Conservation (phyloP, 1,140 invertebrate genomes). For the Nomia melanderi region DNA sequence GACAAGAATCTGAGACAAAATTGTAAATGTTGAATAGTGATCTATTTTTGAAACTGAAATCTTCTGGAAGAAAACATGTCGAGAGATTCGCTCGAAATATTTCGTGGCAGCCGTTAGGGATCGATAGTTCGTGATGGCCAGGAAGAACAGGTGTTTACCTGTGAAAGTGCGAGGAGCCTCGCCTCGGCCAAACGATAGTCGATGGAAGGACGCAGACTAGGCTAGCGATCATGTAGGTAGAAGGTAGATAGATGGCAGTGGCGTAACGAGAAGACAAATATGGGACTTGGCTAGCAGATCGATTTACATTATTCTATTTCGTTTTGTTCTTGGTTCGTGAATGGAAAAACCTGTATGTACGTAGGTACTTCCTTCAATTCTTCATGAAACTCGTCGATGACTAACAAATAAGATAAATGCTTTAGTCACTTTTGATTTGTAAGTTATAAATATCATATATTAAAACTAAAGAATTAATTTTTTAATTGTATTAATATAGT, state of each 20-base stretch:
- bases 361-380: too few species aligned
- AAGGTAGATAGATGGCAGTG: conserved; percentile 8
- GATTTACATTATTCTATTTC: conserved; percentile 22
- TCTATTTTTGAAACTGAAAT: too few species aligned
- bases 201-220: background rate
- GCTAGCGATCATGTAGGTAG: conserved; percentile 1
- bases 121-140: conserved; percentile 26
- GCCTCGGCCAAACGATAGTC: conserved; percentile 22
- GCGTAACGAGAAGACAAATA: conserved; percentile 29
- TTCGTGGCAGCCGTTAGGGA: conserved; percentile 1
- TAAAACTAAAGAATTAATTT: too few species aligned
- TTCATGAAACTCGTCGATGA: too few species aligned
- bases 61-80: too few species aligned
- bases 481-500: too few species aligned
- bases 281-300: conserved; percentile 1
- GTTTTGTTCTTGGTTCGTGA: background rate
- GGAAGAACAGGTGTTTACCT: conserved; percentile 49
- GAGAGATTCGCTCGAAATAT: background rate
- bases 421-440: too few species aligned
- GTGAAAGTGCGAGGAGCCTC: conserved; percentile 45
- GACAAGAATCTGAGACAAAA: too few species aligned
- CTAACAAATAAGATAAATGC: too few species aligned
- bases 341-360: background rate
- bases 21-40: too few species aligned
- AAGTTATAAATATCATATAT: too few species aligned